Percentiles rank a stretch among this genome's conserved stretches.
Conservation (phyloP, 2,888 invertebrate genomes). For the Eristalis tenax region DNA sequence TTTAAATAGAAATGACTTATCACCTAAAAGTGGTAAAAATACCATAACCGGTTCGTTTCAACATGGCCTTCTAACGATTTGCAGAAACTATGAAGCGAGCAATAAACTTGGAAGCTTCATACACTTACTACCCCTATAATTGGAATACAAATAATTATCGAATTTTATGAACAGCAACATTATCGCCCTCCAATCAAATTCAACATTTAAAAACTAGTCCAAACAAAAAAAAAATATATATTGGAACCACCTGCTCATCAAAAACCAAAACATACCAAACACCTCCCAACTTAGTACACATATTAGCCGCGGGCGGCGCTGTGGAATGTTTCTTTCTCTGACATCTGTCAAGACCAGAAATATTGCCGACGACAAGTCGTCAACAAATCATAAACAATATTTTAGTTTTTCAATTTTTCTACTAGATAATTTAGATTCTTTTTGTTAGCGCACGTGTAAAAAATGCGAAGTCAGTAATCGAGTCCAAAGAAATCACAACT, state of each 20-base stretch:
- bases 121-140: too few relatives aligned
- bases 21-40: too few relatives aligned
- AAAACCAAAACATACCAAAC: slow-evolving; percentile 17
- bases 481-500: neutral
- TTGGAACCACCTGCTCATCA: neutral
- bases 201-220: too few relatives aligned
- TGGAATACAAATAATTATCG: too few relatives aligned
- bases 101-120: too few relatives aligned
- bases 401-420: neutral
- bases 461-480: neutral
- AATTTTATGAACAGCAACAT: too few relatives aligned
- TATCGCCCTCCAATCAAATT: too few relatives aligned
- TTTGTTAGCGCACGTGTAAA: neutral
- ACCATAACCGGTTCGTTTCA: too few relatives aligned
- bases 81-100: too few relatives aligned
- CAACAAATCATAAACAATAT: slow-evolving; percentile 53
- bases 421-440: neutral
- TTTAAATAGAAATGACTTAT: too few relatives aligned
- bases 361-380: slow-evolving; percentile 17
- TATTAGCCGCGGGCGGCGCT: neutral
- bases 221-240: neutral
- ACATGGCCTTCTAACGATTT: too few relatives aligned
- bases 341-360: neutral
- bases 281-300: neutral
- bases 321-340: neutral